Evolutionary conservation across 1,140 invertebrate genomes (phyloP).

Genomic region (Diachasmimorpha longicaudata): DNA sequence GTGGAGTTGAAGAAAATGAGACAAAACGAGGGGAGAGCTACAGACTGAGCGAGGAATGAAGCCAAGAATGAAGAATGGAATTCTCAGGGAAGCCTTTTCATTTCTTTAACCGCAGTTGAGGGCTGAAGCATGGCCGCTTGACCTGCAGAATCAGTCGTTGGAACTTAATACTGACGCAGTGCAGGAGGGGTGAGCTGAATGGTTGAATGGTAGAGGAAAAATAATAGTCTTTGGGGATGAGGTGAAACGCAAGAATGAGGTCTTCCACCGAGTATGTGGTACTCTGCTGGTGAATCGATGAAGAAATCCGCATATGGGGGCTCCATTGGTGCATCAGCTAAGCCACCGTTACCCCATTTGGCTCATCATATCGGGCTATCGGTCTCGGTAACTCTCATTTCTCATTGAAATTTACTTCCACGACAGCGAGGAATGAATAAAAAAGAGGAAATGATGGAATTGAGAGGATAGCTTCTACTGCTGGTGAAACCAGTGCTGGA

Average conservation of each 20-base stretch:
- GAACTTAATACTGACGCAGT: constrained; percentile 9
- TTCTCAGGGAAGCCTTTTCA: constrained; percentile 20
- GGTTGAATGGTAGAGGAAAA: neutral
- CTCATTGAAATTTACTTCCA: neutral
- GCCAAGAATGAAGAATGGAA: constrained; percentile 15
- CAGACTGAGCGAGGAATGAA: constrained; percentile 18
- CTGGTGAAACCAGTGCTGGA: neutral
- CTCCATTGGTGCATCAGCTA: too few species aligned
- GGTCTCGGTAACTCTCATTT: neutral
- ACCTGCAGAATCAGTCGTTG: constrained; percentile 1
- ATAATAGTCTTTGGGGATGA: neutral
- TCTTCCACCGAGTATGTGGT: neutral
- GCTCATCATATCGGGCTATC: neutral
- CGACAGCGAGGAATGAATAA: neutral
- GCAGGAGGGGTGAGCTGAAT: neutral
- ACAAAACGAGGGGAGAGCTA: neutral
- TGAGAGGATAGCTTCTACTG: neutral
- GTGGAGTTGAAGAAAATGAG: neutral
- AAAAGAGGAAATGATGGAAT: neutral
- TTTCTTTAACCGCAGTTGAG: constrained; percentile 5
- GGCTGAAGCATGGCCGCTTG: neutral
- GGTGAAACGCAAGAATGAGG: neutral
- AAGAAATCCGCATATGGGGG: too few species aligned
- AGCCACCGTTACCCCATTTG: too few species aligned
- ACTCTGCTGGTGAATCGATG: neutral